Conservation (phyloP, 2,113 vertebrate species). For the Zosterops japonicus region DNA sequence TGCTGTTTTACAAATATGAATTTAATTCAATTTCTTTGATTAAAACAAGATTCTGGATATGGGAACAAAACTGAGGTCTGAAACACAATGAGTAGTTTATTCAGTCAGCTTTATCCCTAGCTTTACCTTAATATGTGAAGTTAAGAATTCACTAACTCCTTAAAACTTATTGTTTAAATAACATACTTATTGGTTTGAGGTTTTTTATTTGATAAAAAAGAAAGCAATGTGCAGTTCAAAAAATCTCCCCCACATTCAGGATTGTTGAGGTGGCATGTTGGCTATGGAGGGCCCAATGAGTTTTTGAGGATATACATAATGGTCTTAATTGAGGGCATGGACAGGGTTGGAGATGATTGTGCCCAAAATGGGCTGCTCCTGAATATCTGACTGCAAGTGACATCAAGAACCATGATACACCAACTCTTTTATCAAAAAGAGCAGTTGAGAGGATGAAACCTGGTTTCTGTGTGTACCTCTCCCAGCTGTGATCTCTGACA, state of each 20-base stretch:
- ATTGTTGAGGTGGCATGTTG: background rate
- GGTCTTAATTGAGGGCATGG: background rate
- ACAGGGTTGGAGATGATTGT: background rate
- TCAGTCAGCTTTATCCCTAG: background rate
- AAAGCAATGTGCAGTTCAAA: background rate
- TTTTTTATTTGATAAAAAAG: background rate
- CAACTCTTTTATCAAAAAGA: background rate
- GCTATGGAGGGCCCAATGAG: background rate
- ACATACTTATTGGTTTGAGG: accelerated
- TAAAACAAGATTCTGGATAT: background rate
- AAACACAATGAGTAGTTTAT: background rate
- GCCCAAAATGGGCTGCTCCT: background rate
- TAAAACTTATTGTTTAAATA: background rate
- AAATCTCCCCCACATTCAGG: background rate
- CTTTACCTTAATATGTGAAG: background rate
- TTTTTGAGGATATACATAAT: background rate
- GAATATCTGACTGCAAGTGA: background rate
- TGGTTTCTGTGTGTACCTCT: background rate
- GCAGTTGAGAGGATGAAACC: background rate
- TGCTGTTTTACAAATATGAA: background rate
- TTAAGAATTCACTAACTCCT: background rate
- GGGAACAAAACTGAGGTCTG: background rate
- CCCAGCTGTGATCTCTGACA: background rate
- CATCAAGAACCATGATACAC: background rate
- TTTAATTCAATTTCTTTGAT: background rate